Conservation (phyloP, 2,113 vertebrate species). For the Ibidorhyncha struthersii region DNA sequence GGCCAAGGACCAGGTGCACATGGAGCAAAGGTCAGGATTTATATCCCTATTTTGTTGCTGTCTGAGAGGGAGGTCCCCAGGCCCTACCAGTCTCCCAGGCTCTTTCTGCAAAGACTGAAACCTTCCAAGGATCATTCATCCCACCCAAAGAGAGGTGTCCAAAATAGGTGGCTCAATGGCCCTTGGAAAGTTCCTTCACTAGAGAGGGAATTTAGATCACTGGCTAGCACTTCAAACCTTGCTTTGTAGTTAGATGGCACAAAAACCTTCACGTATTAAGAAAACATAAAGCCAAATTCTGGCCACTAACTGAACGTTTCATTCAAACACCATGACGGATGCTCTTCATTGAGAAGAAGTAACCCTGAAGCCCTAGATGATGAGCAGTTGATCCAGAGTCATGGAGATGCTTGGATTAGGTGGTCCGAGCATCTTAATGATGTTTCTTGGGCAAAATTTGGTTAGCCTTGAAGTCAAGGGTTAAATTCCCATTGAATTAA, state of each 20-base stretch:
- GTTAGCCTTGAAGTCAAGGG: not conserved
- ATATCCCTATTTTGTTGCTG: not conserved
- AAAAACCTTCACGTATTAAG: not conserved
- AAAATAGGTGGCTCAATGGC: not conserved
- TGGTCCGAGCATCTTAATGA: not conserved
- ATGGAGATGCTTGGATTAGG: not conserved
- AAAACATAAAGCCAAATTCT: not conserved
- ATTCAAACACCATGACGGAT: not conserved
- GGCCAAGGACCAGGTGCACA: not conserved
- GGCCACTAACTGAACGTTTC: not conserved
- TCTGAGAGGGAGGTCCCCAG: not conserved
- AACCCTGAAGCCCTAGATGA: not conserved
- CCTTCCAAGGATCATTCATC: not conserved
- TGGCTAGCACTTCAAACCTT: not conserved
- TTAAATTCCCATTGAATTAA: not conserved
- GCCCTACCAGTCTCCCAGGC: not conserved
- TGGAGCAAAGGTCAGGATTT: not conserved
- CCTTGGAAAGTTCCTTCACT: not conserved
- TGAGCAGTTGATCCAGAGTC: not conserved
- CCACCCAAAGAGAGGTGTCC: not conserved
- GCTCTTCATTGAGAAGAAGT: not conserved
- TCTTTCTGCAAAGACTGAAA: not conserved
- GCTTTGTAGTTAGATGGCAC: not conserved
- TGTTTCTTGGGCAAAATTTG: not conserved
- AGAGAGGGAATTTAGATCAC: not conserved